These are phyloP conservation scores for Nomada goodeniana DNA, from an alignment of 2,888 invertebrate genomes.

Conservation along the genomic window DNA sequence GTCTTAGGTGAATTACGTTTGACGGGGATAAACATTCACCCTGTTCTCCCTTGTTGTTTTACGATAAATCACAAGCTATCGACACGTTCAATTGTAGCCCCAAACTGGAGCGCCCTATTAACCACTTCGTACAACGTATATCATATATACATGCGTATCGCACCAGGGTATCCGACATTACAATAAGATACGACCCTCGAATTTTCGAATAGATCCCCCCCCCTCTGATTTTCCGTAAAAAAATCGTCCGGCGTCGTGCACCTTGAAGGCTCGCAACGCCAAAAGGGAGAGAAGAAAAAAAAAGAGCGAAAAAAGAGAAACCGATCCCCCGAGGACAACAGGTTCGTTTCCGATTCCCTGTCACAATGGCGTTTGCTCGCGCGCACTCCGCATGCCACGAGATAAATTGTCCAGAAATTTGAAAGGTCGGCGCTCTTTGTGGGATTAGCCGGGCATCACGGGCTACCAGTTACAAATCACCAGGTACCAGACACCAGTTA, in stretches of 20 bases:
- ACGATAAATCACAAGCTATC: too few relatives aligned
- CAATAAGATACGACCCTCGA: background rate
- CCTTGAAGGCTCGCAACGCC: background rate
- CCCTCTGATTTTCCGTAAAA: background rate
- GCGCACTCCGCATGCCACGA: conserved; percentile 74
- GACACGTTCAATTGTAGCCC: too few relatives aligned
- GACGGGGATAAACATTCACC: too few relatives aligned
- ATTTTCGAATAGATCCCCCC: background rate
- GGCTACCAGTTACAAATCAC: conserved; percentile 80
- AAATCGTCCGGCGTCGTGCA: background rate
- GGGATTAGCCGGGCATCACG: conserved; percentile 77
- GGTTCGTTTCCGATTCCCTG: conserved; percentile 32
- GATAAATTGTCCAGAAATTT: conserved; percentile 81
- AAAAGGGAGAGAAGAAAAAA: background rate
- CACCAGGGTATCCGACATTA: background rate
- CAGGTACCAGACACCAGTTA: conserved; percentile 80
- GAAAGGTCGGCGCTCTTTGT: conserved; percentile 78
- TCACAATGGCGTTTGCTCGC: conserved; percentile 42
- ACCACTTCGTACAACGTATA: too few relatives aligned
- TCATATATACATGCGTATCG: too few relatives aligned
- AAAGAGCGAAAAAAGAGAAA: background rate
- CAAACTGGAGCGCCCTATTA: too few relatives aligned
- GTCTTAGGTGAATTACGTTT: too few relatives aligned
- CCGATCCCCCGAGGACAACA: background rate
- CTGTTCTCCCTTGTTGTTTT: too few relatives aligned